Evolutionary conservation across 1,140 invertebrate genomes (phyloP).

Genomic region (Olivierus martensii): DNA sequence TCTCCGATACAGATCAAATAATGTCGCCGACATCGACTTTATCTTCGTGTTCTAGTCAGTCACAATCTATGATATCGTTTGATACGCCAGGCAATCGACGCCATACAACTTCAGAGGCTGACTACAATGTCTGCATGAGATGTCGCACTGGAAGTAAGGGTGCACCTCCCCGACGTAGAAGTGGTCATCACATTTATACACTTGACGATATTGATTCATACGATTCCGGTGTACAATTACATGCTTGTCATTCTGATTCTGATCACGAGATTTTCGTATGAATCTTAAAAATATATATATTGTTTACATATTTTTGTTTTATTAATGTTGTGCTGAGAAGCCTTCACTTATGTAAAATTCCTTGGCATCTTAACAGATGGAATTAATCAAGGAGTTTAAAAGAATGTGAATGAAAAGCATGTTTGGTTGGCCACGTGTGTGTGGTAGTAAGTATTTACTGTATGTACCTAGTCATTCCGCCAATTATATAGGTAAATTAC

Average conservation of each 20-base stretch:
- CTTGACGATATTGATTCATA: slow-evolving; percentile 16
- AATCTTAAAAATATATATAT: too few relatives aligned
- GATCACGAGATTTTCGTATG: slow-evolving; percentile 17
- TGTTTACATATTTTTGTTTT: too few relatives aligned
- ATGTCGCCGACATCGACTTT: slow-evolving; percentile 13
- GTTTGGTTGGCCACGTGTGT: too few relatives aligned
- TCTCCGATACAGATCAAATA: slow-evolving; percentile 9
- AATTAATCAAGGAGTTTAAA: too few relatives aligned
- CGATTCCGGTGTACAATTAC: slow-evolving; percentile 15
- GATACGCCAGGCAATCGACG: background rate
- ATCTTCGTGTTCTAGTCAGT: slow-evolving; percentile 16
- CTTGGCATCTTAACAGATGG: too few relatives aligned
- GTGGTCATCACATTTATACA: slow-evolving; percentile 7
- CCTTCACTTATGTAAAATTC: too few relatives aligned
- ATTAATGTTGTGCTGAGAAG: too few relatives aligned
- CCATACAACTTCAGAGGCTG: background rate
- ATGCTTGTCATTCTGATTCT: slow-evolving; percentile 15
- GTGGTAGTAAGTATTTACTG: too few relatives aligned
- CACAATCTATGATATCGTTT: background rate
- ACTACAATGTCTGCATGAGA: slow-evolving; percentile 9
- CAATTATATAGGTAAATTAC: too few relatives aligned
- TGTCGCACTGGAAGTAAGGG: slow-evolving; percentile 6
- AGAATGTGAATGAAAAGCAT: too few relatives aligned
- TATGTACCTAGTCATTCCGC: too few relatives aligned
- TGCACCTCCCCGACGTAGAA: slow-evolving; percentile 10